Percentiles rank a stretch among this genome's conserved stretches.
These are phyloP conservation scores for Lycodopsis pacificus DNA, from an alignment of 2,797 vertebrate genomes.

Conservation along the genomic window DNA sequence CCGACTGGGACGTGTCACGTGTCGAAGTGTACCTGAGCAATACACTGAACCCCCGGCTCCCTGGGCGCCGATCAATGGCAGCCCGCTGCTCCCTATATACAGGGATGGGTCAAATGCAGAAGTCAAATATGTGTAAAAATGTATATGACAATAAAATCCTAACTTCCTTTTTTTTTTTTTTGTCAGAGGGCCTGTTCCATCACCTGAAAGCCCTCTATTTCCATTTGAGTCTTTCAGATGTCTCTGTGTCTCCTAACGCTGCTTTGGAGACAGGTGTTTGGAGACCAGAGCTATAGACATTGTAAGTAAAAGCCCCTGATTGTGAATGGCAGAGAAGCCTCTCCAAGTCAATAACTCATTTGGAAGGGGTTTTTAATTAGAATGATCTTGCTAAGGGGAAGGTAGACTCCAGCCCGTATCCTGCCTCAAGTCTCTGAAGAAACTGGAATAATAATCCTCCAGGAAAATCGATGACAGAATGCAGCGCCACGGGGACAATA, in stretches of 20 bases:
- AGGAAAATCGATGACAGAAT: slow-evolving; percentile 78
- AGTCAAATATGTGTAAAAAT: no score
- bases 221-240: slow-evolving; percentile 21
- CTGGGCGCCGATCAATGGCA: no score
- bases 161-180: no score
- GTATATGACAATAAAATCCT: no score
- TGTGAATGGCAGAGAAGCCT: slow-evolving; percentile 61
- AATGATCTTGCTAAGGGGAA: slow-evolving; percentile 83
- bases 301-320: slow-evolving; percentile 63
- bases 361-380: slow-evolving; percentile 81
- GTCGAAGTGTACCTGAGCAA: no score
- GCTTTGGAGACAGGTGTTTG: slow-evolving; percentile 47
- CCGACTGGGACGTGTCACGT: no score
- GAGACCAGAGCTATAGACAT: slow-evolving; percentile 32
- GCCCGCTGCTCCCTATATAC: no score
- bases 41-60: no score
- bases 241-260: slow-evolving; percentile 23
- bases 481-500: slow-evolving; percentile 57
- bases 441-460: slow-evolving; percentile 80
- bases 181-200: slow-evolving; percentile 12
- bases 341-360: slow-evolving; percentile 84
- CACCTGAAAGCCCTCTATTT: slow-evolving; percentile 17
- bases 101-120: no score
- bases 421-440: slow-evolving; percentile 65
- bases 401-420: slow-evolving; percentile 67